Evolutionary conservation across 2,113 vertebrate genomes (phyloP).

Genomic region (Paralichthys olivaceus): DNA sequence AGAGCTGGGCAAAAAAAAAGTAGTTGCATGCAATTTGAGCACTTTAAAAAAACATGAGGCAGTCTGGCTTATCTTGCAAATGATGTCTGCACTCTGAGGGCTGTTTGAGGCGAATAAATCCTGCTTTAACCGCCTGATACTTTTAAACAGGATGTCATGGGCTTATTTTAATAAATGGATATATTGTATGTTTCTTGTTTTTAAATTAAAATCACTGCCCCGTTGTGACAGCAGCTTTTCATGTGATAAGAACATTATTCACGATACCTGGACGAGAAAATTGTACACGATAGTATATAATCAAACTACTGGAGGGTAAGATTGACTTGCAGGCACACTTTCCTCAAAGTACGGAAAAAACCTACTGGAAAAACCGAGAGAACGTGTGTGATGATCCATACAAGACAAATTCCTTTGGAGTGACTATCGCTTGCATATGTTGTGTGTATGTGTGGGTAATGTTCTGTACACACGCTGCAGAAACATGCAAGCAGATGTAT

Average conservation of each 20-base stretch:
- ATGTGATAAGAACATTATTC: background rate
- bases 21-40: constrained; percentile 65
- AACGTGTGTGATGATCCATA: constrained; percentile 47
- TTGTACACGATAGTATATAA: background rate
- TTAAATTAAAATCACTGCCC: background rate
- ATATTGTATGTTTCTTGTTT: background rate
- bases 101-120: constrained; percentile 36
- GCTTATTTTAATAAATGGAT: background rate
- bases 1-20: constrained; percentile 55
- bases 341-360: background rate
- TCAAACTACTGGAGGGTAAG: constrained; percentile 13
- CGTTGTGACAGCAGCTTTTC: constrained; percentile 13
- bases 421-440: constrained; percentile 65
- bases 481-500: constrained; percentile 16
- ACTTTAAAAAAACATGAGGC: constrained; percentile 75
- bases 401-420: constrained; percentile 61
- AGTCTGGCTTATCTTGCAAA: constrained; percentile 66
- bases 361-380: constrained; percentile 21
- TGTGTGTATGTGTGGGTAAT: constrained; percentile 48
- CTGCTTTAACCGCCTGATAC: constrained; percentile 1
- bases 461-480: background rate
- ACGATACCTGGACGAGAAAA: background rate
- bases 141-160: background rate
- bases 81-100: constrained; percentile 65
- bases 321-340: constrained; percentile 11